Base-by-base conservation (phyloP, 1,140 invertebrate species). In the Phortica variegata region DNA sequence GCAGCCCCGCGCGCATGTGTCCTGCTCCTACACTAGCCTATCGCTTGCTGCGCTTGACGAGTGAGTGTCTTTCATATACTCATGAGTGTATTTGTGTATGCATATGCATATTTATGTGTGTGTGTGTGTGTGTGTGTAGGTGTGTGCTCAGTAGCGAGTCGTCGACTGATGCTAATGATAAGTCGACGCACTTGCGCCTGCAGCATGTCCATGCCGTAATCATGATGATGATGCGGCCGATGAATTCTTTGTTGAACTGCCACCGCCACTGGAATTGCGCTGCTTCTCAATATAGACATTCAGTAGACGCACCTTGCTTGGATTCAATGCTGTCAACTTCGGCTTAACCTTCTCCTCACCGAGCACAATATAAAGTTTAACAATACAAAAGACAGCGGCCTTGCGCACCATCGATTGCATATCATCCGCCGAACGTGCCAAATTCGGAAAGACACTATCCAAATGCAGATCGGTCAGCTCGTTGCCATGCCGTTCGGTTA, bases 321-420 rank as follows among this genome's bases (percentile, higher is more conserved):
- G 86, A 54, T 87, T 89, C 8, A 98, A 78, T 16, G 83, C 81
- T 17, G 81, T 80, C 19, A 95, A 79, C 70, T 93, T 87, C 0
- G 90, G 89, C 55, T 86, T 82, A 61, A 97, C 81, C 17, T 82
- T 79, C 15, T 88, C 87, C 60, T 95, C 90, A 2, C 93, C 94
- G 3, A 95, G 85, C 12, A 85, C 84, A 56, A 87, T 83, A 56
- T 96, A 90, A 46, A 96, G 84, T 21, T 91, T 89, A 2, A 97
- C 95, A 85, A 97, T 93, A 70, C 92, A 95, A 77, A 97, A 96
- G 1, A 97, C 92, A 7, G 92, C 89, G 49, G 91, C 91, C 75
- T 97, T 97, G 12, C 95, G 83, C 18, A 97, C 92, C 45, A 89
- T 85, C 50, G 90, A 94, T 73, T 95, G 90, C 15, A 82, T 77